Evolutionary conservation across 2,888 invertebrate species (phyloP), one percentile per base, ranked within the genome.

Genomic region (Sphinx pinastri): DNA sequence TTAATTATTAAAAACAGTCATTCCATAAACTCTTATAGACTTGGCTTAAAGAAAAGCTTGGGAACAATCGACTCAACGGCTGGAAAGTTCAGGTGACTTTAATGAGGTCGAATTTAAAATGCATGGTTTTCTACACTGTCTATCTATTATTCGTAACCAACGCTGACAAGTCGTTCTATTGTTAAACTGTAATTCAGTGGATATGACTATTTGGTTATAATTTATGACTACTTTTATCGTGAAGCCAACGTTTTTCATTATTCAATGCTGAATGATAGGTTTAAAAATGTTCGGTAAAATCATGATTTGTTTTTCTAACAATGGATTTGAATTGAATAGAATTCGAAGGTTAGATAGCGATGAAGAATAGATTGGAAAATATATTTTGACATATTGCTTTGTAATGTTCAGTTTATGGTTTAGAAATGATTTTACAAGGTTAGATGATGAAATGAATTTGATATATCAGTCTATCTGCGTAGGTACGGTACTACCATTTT

Each of bases 41-140:
- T 45, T 16, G 38, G 45, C 16, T 19, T 47, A 12, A 63, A 16
- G 25, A 63, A 47, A 47, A 63, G 19, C 49, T 12, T 2, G 47
- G 38, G 11, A 49, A 49, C 47, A 63, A 47, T 47, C 47, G n/a
- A 47, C 16, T 45, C 45, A 58, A 60, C 47, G 12, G 8, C 5
- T 63, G 19, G 13, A 63, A 63, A 63, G 63, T 63, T 63, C 63
- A 19, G 13, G 47, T 19, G 63, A 16, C 47, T 58, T 38, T 63
- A 49, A 63, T 63, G 49, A 54, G 54, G 14, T 67, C n/a, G 31
- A 67, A 67, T 54, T 5, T 54, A 31, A 31, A 67, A 67, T 67
- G 38, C 38, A 45, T 60, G 16, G 38, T 67, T 54, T 67, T 67
- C 38, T 31, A n/a, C 59, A 7, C 7, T 14, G 38, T 47, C 47